Evolutionary conservation across 2,888 invertebrate species (phyloP), one percentile per base, ranked within the genome.

Genomic region (Drosophila infuscata): DNA sequence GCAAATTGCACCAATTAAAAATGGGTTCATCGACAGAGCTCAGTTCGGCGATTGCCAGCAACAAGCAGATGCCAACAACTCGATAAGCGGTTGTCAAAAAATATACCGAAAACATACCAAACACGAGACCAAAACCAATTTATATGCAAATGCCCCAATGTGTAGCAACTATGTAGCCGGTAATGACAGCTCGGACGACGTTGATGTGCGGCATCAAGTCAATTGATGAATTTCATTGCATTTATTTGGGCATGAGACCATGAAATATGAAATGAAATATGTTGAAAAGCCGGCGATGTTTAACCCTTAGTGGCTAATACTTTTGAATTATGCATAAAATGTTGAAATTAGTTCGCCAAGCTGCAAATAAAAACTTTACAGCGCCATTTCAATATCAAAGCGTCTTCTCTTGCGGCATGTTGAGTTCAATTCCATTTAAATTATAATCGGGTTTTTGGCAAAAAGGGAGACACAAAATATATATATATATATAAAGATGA

Each of bases 321-420:
- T 83, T 57, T 82, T 87, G 87, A 88, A 87, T 87, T 86, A 88
- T 87, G 87, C 88, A 88, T 86, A 67, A 74, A 88, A 79, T 73
- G 57, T 65, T 59, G 51, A 83, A 82, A 89, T 88, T 82, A 85
- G 90, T 88, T 79, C 65, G 53, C 54, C 63, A 69, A 71, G 72
- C 71, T 74, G 70, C 60, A 64, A 81, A 83, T 73, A 70, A 53
- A 81, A 83, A 79, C 67, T 86, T 85, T 83, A 60, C 60, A 61
- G 60, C 62, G 63, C 25, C 71, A 90, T 90, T 90, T 90, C 81
- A 89, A 90, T 90, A 90, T 90, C 90, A 90, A 90, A 90, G 90
- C 81, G 71, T 62, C 69, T 64, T 68, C 25, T 59, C 29, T 59
- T 29, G 33, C 15, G 11, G 49, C 72, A 61, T 58, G 64, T 51